A percentile compares a stretch with the other conserved stretches of the same genome.
Conservation (phyloP, 2,113 vertebrate species). For the Lophochroa leadbeateri region DNA sequence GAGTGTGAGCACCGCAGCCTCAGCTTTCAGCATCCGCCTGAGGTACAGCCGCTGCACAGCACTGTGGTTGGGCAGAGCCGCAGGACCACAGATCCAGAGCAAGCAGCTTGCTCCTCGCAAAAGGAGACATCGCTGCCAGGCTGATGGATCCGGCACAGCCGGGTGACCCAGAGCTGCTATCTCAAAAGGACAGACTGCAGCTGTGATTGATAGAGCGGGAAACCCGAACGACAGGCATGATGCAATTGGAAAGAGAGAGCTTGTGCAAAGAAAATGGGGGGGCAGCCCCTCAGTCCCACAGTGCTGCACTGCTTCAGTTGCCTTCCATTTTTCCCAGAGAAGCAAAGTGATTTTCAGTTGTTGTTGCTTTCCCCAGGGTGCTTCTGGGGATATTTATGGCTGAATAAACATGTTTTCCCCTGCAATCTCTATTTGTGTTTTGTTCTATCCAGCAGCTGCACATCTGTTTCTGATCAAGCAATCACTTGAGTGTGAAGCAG, state of each 20-base stretch:
- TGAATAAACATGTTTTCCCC: background rate
- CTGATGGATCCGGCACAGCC: fast-evolving
- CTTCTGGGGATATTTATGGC: background rate
- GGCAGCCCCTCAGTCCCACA: fast-evolving
- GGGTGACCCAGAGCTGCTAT: background rate
- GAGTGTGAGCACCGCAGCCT: fast-evolving
- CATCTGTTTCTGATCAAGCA: background rate
- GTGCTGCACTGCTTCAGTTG: fast-evolving
- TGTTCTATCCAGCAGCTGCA: background rate
- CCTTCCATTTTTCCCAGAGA: background rate
- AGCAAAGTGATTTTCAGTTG: background rate
- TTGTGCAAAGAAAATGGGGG: fast-evolving
- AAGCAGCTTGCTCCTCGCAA: fast-evolving
- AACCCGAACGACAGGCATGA: background rate
- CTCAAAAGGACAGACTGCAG: background rate
- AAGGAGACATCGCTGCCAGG: fast-evolving
- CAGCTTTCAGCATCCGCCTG: background rate
- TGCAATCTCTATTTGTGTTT: background rate
- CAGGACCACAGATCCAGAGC: fast-evolving
- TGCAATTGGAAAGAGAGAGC: background rate
- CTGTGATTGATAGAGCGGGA: background rate
- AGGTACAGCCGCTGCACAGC: background rate
- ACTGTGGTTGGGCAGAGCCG: background rate
- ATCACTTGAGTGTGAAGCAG: background rate
- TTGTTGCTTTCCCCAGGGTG: background rate